Evolutionary conservation across 2,797 vertebrate species (phyloP).

Genomic region (Thripadectes ignobilis): DNA sequence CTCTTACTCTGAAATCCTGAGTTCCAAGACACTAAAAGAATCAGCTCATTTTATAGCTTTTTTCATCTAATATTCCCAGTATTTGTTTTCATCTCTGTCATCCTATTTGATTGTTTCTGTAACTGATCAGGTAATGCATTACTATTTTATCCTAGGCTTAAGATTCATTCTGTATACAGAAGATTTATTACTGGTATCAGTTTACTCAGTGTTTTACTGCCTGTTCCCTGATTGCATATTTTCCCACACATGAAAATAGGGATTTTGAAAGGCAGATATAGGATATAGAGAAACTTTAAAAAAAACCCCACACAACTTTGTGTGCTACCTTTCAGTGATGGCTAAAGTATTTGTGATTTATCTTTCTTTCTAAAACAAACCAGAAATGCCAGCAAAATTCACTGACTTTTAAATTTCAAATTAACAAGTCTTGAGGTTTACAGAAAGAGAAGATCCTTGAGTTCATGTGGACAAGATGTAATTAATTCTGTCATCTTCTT

Average conservation of each 20-base stretch:
- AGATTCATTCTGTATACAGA: not conserved
- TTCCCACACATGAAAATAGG: not conserved
- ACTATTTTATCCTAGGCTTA: not conserved
- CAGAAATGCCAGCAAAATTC: not conserved
- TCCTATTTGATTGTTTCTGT: not conserved
- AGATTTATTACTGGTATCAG: slow-evolving; percentile 1
- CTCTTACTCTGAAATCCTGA: not conserved
- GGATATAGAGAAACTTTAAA: not conserved
- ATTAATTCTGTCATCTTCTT: not conserved
- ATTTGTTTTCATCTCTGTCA: not conserved
- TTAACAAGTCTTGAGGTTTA: not conserved
- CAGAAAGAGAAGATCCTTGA: not conserved
- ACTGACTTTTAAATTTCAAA: not conserved
- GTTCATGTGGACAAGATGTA: not conserved
- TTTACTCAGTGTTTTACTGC: slow-evolving; percentile 1
- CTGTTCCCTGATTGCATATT: not conserved
- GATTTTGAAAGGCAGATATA: not conserved
- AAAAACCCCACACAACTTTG: not conserved
- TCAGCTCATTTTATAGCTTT: not conserved
- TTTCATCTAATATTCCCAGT: not conserved
- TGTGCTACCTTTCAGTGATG: not conserved
- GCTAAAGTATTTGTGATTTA: not conserved
- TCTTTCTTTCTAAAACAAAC: not conserved
- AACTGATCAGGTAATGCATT: not conserved
- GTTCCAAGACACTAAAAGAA: not conserved